Base-by-base conservation (phyloP, 2,888 invertebrate genomes). In the Stratiomys singularior region DNA sequence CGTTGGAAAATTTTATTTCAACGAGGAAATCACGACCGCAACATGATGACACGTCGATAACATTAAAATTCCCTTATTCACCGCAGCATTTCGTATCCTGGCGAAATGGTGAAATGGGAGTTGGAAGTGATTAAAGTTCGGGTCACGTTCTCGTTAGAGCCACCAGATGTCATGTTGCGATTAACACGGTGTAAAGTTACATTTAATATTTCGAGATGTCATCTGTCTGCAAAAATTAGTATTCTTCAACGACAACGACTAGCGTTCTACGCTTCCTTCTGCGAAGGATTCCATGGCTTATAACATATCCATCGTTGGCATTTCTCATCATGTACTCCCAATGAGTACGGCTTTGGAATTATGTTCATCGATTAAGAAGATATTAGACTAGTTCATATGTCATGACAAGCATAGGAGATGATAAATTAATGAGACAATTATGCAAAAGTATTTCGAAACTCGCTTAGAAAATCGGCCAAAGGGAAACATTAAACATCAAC, bases 151-250 rank as follows among this genome's bases (percentile, higher is more conserved):
- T 81, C 80, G 79, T 81, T 81, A 79, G 79, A 81, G 81, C 82
- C 81, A 81, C 81, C 82, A 82, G 81, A 82, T 82, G 82, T 82
- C 82, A 81, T 82, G 81, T 82, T 81, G 80, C 81, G 82, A 82
- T 82, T 82, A 82, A 81, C 81, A 81, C 80, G 79, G 80, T 81
- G 80, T 81, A 78, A 81, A 81, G 81, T 79, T 80, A 81, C 80
- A 77, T 77, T 77, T 77, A 77, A 77, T 77, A 77, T 77, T 77
- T 77, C 28, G 72, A 56, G 80, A 82, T 81, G 80, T 82, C 81
- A 82, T 82, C 80, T 81, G 80, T 81, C 81, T 81, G 78, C 78
- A 78, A 78, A 77, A 80, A 81, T 80, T 78, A 81, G 79, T 80
- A 80, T 81, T 81, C 81, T 63, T 60, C 1, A 56, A 60, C 44